Base-by-base conservation (phyloP, 2,888 invertebrate species). In the Aquatica leii region DNA sequence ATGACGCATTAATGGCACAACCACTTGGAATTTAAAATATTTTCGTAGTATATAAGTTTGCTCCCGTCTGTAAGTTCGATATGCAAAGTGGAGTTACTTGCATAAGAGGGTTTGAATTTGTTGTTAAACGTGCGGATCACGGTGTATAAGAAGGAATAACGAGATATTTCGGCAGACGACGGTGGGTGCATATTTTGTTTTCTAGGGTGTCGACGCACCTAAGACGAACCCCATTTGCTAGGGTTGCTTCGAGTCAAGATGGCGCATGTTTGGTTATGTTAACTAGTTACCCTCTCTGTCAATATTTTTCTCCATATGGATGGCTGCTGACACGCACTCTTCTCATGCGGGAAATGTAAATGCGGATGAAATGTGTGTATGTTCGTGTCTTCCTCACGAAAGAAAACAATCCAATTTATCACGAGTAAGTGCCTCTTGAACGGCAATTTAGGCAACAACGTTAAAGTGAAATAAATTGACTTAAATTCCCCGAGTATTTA, bases 241-340 rank as follows among this genome's bases (percentile, higher is more conserved):
- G 64, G 64, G 69, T 67, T 66, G 57, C 59, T 57, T 50, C 68
- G 61, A 72, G 71, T 74, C 73, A 74, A 75, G 74, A 76, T 74
- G 76, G 74, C 74, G 73, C 59, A 61, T 75, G 74, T 78, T 77
- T 75, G 73, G 73, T 74, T 77, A 76, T 76, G 76, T 71, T 74
- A 75, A 77, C 71, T 68, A 72, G 69, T 69, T 67, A 61, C 72
- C 73, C 73, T 74, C 72, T 75, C 66, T 75, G 75, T 74, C 73
- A 75, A 76, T 72, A 76, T 74, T 72, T 71, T 70, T 70, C 71
- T 71, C 69, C 73, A 71, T 73, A 72, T 68, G 72, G 69, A 69
- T 70, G 67, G 60, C 35, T 70, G 71, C 71, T 72, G 65, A 69
- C 69, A 70, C 65, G 66, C 62, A 65, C 65, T 62, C 56, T 59